A percentile compares a stretch with the other conserved stretches of the same genome.
Evolutionary conservation across 2,113 vertebrate genomes (phyloP).

Genomic region (Petaurus breviceps): DNA sequence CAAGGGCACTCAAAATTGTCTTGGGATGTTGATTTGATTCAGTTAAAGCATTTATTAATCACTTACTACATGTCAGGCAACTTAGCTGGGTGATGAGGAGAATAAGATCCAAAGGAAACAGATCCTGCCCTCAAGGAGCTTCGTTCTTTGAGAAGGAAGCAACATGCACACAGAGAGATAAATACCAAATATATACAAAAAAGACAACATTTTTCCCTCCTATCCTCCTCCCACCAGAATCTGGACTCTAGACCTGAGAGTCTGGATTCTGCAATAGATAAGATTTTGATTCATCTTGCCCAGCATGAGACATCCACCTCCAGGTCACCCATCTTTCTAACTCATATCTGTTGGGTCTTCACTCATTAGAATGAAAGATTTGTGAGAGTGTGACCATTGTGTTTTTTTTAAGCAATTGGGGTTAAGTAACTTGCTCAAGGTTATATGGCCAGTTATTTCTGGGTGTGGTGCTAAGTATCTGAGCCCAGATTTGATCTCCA

Average conservation of each 20-base stretch:
- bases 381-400: neutral
- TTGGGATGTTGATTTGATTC: neutral
- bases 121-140: neutral
- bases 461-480: no score
- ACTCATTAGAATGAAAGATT: neutral
- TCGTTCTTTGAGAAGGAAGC: neutral
- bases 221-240: neutral
- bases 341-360: neutral
- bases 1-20: neutral
- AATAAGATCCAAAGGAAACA: neutral
- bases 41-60: neutral
- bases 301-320: neutral
- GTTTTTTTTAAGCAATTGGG: no score
- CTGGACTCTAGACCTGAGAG: neutral
- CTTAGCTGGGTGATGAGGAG: neutral
- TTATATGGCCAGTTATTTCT: no score
- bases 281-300: neutral
- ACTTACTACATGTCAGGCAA: neutral
- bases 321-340: neutral
- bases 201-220: neutral
- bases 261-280: neutral
- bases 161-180: neutral
- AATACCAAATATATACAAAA: neutral
- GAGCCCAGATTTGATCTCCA: no score
- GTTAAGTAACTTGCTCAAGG: no score